Percentiles rank a stretch among this genome's conserved stretches.
These are phyloP conservation scores for Nycticorax nycticorax DNA, from an alignment of 2,113 vertebrate genomes.

Conservation along the genomic window DNA sequence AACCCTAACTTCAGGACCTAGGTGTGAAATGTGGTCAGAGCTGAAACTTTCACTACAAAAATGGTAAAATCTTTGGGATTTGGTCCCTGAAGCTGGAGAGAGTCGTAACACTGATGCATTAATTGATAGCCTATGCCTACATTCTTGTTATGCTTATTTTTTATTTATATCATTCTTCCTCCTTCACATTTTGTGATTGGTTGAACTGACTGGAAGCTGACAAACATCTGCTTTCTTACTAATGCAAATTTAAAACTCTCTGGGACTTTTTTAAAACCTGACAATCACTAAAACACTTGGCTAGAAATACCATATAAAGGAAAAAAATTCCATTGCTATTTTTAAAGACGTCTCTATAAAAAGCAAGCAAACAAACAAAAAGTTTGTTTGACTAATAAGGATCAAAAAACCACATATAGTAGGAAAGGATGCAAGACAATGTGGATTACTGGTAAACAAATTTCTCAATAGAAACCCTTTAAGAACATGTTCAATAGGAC, in stretches of 20 bases:
- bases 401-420: rapidly evolving
- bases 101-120: neutral
- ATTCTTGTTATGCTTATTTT: neutral
- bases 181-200: neutral
- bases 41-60: neutral
- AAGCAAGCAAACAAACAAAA: neutral
- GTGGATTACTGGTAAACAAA: neutral
- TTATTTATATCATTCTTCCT: neutral
- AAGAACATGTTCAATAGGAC: neutral
- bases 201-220: neutral
- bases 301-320: neutral
- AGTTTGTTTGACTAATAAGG: neutral
- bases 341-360: neutral
- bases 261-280: neutral
- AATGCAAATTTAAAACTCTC: neutral
- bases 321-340: neutral
- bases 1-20: neutral
- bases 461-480: neutral
- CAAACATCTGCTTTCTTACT: neutral
- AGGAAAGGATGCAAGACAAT: neutral
- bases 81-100: neutral
- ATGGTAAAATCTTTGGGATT: neutral
- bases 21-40: neutral
- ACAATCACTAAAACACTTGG: neutral
- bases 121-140: neutral